phyloP scores from a whole-genome alignment of 1,140 invertebrate genomes.

The Sarcophaga bullata region DNA sequence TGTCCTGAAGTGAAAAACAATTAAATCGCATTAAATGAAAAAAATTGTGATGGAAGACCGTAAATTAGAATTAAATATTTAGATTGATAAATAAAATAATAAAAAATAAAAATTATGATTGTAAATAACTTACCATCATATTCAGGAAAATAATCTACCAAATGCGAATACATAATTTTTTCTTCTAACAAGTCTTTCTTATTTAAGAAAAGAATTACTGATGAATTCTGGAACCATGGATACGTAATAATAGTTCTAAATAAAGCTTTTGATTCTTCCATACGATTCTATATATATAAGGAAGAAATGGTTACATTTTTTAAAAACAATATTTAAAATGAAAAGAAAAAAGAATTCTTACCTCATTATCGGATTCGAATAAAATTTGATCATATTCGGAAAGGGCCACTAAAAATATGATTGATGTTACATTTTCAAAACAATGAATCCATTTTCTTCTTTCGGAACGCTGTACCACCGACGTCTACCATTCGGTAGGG shows the following conservation, averaged over 20 bases:
- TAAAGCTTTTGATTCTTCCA: conserved; percentile 99
- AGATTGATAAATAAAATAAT: too few species aligned
- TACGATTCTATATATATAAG: conserved; percentile 88
- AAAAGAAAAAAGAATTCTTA: conserved; percentile 60
- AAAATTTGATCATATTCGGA: conserved; percentile 97
- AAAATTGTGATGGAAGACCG: too few species aligned
- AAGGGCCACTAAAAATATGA: conserved; percentile 99
- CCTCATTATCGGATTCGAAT: conserved; percentile 95
- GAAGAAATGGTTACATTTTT: not conserved
- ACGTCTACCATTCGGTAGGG: conserved; percentile 93
- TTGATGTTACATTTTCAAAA: conserved; percentile 99
- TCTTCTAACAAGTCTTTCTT: conserved; percentile 99
- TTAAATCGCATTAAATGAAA: too few species aligned
- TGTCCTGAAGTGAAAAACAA: too few species aligned
- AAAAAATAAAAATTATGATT: too few species aligned
- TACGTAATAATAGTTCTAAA: conserved; percentile 99
- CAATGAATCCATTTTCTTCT: conserved; percentile 99
- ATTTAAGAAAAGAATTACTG: conserved; percentile 99
- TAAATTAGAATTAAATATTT: too few species aligned
- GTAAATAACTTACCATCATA: conserved; percentile 86
- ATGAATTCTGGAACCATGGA: conserved; percentile 99
- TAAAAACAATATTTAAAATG: not conserved
- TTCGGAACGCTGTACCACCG: conserved; percentile 96
- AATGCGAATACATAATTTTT: conserved; percentile 99
- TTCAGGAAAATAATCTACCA: conserved; percentile 99